Evolutionary conservation across 2,797 vertebrate genomes (phyloP).

Genomic region (Paratrypauchen microcephalus): DNA sequence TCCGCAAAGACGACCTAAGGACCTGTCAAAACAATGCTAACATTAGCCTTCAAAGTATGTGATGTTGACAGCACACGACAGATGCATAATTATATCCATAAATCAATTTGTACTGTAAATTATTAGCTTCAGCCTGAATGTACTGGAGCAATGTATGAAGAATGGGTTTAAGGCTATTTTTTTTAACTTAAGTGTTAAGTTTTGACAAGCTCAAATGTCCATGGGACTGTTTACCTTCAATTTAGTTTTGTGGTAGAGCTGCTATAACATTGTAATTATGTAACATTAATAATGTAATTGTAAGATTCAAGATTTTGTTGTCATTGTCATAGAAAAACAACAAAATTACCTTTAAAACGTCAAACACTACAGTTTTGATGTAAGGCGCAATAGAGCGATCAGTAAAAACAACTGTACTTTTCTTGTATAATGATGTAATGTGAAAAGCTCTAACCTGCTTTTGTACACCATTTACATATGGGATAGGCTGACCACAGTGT

Average conservation of each 20-base stretch:
- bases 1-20: neutral
- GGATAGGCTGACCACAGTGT: neutral
- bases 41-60: slow-evolving; percentile 26
- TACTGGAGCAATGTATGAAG: neutral
- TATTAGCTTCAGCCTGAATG: no score
- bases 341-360: no score
- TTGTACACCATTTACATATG: neutral
- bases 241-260: neutral
- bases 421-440: no score
- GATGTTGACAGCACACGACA: slow-evolving; percentile 38
- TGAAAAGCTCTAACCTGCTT: no score
- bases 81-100: neutral
- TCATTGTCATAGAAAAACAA: no score
- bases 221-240: neutral
- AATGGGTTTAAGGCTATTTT: neutral
- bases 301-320: no score
- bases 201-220: neutral
- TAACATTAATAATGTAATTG: neutral
- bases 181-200: neutral
- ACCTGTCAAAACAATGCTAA: slow-evolving; percentile 1
- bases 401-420: no score
- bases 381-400: no score
- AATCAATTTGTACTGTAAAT: neutral
- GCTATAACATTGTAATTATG: neutral
- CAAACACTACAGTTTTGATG: no score